phyloP scores from a whole-genome alignment of 2,888 invertebrate species.

The Leistus spinibarbis region DNA sequence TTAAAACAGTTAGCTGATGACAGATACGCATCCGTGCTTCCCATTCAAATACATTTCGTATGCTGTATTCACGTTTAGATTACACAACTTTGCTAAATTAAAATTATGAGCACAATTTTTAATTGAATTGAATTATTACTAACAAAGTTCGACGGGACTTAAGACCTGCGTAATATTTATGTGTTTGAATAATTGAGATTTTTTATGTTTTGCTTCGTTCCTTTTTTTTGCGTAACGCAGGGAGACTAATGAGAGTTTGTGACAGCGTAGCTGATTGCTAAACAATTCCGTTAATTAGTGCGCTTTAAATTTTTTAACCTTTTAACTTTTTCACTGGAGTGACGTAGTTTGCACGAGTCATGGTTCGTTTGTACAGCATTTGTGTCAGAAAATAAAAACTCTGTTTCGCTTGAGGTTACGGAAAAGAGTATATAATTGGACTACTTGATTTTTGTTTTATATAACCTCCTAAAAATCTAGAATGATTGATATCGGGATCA shows the following conservation, averaged over 20 bases:
- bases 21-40: constrained; percentile 1
- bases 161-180: not conserved
- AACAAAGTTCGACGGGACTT: not conserved
- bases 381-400: too few species aligned
- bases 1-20: not conserved
- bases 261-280: not conserved
- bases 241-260: not conserved
- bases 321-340: not conserved
- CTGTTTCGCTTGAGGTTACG: not conserved
- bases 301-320: not conserved
- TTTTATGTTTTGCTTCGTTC: not conserved
- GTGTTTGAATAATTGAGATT: too few species aligned
- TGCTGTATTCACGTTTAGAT: not conserved
- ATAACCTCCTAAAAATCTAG: too few species aligned
- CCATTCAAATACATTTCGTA: constrained; percentile 25
- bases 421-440: too few species aligned
- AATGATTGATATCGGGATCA: too few species aligned
- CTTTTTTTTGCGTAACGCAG: not conserved
- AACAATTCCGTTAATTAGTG: not conserved
- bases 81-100: too few species aligned
- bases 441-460: too few species aligned
- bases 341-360: not conserved
- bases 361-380: not conserved
- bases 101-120: constrained; percentile 21
- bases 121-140: constrained; percentile 34